Evolutionary conservation across 2,797 vertebrate genomes (phyloP).

Genomic region (Alca torda): DNA sequence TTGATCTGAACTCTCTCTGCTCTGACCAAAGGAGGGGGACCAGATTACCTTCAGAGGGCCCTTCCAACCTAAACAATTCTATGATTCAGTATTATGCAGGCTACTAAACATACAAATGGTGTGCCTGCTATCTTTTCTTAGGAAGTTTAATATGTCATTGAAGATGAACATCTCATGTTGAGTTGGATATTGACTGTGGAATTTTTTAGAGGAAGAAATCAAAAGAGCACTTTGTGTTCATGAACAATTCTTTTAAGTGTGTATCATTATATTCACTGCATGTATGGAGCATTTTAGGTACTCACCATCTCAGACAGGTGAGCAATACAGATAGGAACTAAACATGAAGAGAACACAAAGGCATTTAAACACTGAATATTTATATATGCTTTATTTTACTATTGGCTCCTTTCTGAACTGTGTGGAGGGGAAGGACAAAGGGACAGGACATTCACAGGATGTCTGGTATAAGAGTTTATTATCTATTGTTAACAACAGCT

Average conservation of each 20-base stretch:
- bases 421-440: background rate
- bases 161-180: background rate
- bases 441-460: background rate
- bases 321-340: background rate
- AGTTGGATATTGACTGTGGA: background rate
- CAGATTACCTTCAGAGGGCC: background rate
- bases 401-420: background rate
- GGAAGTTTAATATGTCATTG: background rate
- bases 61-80: background rate
- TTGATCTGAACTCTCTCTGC: background rate
- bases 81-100: background rate
- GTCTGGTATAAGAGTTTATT: background rate
- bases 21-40: background rate
- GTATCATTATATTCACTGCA: background rate
- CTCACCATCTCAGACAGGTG: background rate
- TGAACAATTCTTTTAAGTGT: background rate
- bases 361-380: background rate
- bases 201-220: background rate
- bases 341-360: background rate
- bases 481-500: background rate
- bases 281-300: background rate
- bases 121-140: background rate
- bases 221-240: background rate
- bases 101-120: background rate
- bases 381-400: background rate